Conservation (phyloP, 2,888 invertebrate species). For the Nebria brevicollis region DNA sequence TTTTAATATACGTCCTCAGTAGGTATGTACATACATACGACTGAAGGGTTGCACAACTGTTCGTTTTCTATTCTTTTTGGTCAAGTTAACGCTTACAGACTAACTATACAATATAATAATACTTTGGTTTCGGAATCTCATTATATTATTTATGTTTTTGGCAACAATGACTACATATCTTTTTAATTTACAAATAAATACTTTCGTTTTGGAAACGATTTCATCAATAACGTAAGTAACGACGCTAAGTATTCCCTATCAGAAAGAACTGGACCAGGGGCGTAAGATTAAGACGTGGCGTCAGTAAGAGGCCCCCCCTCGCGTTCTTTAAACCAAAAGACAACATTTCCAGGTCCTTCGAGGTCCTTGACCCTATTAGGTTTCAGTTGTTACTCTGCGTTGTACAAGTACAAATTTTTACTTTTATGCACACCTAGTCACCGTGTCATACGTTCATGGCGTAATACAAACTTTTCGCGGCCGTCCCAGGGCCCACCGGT, state of each 20-base stretch:
- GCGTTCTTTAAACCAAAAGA: no score
- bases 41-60: not conserved
- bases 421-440: conserved; percentile 65
- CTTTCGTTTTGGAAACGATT: not conserved
- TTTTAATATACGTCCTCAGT: not conserved
- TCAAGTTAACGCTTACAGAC: conserved; percentile 53
- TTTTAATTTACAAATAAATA: conserved; percentile 19
- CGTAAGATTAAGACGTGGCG: not conserved
- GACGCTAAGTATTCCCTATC: not conserved
- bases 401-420: conserved; percentile 51
- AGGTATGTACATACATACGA: no score
- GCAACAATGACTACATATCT: conserved; percentile 56
- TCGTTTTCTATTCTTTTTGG: conserved; percentile 49
- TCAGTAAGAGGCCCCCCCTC: not conserved
- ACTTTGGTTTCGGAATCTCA: conserved; percentile 58
- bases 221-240: not conserved
- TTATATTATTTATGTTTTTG: conserved; percentile 50
- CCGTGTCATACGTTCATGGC: conserved; percentile 88
- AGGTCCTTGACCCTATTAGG: conserved; percentile 28
- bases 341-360: not conserved
- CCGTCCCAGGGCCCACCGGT: conserved; percentile 59
- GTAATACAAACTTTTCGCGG: conserved; percentile 74
- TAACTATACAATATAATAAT: conserved; percentile 53
- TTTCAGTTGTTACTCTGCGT: conserved; percentile 23
- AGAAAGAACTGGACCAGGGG: not conserved